Base-by-base conservation (phyloP, 2,113 vertebrate species). In the Gallinago media region DNA sequence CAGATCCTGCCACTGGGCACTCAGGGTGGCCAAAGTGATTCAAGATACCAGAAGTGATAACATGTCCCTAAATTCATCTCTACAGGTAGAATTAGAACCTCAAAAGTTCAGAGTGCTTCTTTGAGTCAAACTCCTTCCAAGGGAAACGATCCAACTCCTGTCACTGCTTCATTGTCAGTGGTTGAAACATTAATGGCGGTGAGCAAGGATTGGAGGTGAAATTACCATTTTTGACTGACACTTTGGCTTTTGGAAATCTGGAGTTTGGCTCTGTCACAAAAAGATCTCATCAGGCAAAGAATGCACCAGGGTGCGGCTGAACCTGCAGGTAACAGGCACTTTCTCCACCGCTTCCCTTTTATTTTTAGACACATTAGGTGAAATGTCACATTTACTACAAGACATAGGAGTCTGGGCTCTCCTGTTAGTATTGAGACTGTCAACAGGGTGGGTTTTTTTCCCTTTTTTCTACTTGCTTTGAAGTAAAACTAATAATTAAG, bases 401-500 rank as follows among this genome's bases (percentile, higher is more conserved):
- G 91, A 66, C 47, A 38, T 4, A 2, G 11, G 22, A 63, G 67
- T 32, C 95, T 50, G 92, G 82, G 72, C 67, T 94, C 75, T 91
- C 82, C 85, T 83, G n/a, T 74, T 25, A 62, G n/a, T 22, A 40
- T 1, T 25, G 29, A 73, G 31, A 21, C 65, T 59, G 75, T 70
- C 91, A 89, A 83, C 87, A 88, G 56, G 42, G 15, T 38, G 32
- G 58, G 10, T 4, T 55, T 47, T 58, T 40, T 42, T 20, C 18
- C 27, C 1, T 16, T 72, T 77, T 65, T 75, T 26, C 74, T 79
- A 9, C 52, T 78, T 4, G 20, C 93, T 97, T 93, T 97, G 93
- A 97, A 96, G 96, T 90, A 75, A 93, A 93, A 83, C 75, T 63
- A 26, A 2, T 91, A 96, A 97, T 94, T 94, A 96, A 90, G 70